A percentile compares a stretch with the other conserved stretches of the same genome.
These are phyloP conservation scores for Ambastaia sidthimunki DNA, from an alignment of 2,797 vertebrate species.

Conservation along the genomic window DNA sequence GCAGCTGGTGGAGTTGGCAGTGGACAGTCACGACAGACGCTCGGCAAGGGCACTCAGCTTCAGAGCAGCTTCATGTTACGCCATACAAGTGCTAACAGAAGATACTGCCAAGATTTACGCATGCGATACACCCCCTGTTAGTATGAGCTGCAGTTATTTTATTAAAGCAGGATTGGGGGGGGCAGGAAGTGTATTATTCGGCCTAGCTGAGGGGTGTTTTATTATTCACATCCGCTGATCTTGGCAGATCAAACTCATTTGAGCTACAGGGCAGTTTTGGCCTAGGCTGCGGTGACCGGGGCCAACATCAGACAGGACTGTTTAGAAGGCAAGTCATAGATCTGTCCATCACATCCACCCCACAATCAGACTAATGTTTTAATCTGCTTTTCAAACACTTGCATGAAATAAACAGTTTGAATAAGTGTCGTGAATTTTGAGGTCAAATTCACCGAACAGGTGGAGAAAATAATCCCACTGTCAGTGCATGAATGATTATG, in stretches of 20 bases:
- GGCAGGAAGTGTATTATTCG: neutral
- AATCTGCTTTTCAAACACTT: neutral
- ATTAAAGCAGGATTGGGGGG: slow-evolving; percentile 52
- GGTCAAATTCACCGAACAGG: neutral
- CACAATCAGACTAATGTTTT: neutral
- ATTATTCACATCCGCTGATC: slow-evolving; percentile 58
- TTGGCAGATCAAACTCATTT: slow-evolving; percentile 52
- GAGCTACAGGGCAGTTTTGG: slow-evolving; percentile 34
- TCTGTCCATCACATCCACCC: neutral
- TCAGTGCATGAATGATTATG: too few species aligned
- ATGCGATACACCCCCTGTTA: slow-evolving; percentile 53
- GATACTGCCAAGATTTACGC: slow-evolving; percentile 50
- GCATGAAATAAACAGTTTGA: neutral
- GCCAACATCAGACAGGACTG: slow-evolving; percentile 54
- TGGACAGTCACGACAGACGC: slow-evolving; percentile 40
- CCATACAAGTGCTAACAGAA: slow-evolving; percentile 40
- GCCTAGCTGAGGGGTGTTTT: slow-evolving; percentile 39
- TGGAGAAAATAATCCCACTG: neutral
- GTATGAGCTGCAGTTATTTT: slow-evolving; percentile 56
- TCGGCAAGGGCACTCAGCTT: slow-evolving; percentile 51
- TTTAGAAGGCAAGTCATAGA: slow-evolving; percentile 21
- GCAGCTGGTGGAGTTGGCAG: slow-evolving; percentile 49
- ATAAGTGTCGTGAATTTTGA: neutral
- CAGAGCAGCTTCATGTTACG: slow-evolving; percentile 52
- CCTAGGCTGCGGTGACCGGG: slow-evolving; percentile 32